Base-by-base conservation (phyloP, 2,888 invertebrate genomes). In the Tetanocera ferruginea region DNA sequence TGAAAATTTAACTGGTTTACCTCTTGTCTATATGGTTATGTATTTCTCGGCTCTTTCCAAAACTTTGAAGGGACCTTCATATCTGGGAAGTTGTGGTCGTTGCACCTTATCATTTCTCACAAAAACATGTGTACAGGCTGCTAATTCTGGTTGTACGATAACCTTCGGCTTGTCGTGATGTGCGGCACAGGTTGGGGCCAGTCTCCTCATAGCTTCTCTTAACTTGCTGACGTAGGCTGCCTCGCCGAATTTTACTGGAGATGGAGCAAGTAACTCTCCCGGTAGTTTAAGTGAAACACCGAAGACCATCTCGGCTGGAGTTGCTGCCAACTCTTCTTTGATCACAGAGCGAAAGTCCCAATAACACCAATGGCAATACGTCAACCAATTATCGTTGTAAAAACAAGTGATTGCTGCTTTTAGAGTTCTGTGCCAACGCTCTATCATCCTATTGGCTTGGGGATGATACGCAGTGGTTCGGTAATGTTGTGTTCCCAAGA, bases 401-500 rank as follows among this genome's bases (percentile, higher is more conserved):
- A n/a, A n/a, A 34, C 77, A 77, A 60, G 60, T 75, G 14, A 80
- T 79, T 23, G 79, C 62, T 43, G 77, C 34, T 71, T 77, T 80
- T 5, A 79, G 55, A 28, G 76, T 66, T 17, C 77, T 62, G 28
- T 80, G 80, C 62, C 62, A 80, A 8, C 77, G 69, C 64, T 80
- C 75, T 17, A 78, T 66, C 37, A 77, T 34, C 8, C 77, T 77
- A 25, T 77, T 79, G n/a, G 74, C 70, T 11, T 57, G 67, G 0
- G 77, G 78, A 19, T 79, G 80, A 31, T 78, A 79, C 0, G 73
- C 71, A 9, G 78, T 78, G 17, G 80, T 79, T 17, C 76, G 70
- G 6, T 78, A 49, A 49, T 78, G 79, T 11, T 78, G 79, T 23
- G 34, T 31, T 19, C 78, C 79, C 14, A 79, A 34, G 6, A 83